Evolutionary conservation across 2,113 vertebrate genomes (phyloP), one percentile per base, ranked within the genome.

Genomic region (Petromus typicus): DNA sequence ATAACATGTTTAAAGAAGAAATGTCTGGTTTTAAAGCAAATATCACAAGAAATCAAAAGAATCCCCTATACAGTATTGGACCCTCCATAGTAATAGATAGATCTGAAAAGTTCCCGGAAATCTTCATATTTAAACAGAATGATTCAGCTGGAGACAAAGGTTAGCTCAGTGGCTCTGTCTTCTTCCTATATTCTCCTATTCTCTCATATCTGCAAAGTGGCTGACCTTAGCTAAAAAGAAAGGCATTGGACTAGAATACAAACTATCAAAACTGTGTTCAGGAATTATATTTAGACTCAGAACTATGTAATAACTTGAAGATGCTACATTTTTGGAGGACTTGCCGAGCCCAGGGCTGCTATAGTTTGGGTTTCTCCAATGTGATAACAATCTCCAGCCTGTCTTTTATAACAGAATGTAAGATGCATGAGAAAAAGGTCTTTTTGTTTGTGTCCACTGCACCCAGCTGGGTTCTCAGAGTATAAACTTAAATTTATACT

Each of bases 211-310:
- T 45, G 64, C 43, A 54, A 83, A 95, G 48, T 13, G 86, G 22
- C 45, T 71, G 18, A 12, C 37, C n/a, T 85, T 63, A 10, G 25
- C 61, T 67, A 59, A 88, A 80, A 48, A 89, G 73, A 86, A 94
- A 76, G 34, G 84, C 1, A 23, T 0, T 30, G 20, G 22, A 0
- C 64, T 73, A 73, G 7, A 45, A 80, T 3, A 78, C 27, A 90
- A 79, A 85, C 30, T 86, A 88, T 67, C 43, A 79, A 45, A 86
- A 90, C 17, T 64, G 90, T 67, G 92, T 80, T 66, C 76, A 51
- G 95, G 45, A 89, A 76, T 43, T 89, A 48, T 78, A 43, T 76
- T 95, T 79, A 92, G 78, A 23, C 92, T 91, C 61, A 95, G 85
- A 93, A 83, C 64, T 91, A 86, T 86, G 67, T 86, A 75, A 86